A percentile compares a stretch with the other conserved stretches of the same genome.
These are phyloP conservation scores for Gymnoscopelus microlampas DNA, from an alignment of 2,797 vertebrate genomes.

Conservation along the genomic window DNA sequence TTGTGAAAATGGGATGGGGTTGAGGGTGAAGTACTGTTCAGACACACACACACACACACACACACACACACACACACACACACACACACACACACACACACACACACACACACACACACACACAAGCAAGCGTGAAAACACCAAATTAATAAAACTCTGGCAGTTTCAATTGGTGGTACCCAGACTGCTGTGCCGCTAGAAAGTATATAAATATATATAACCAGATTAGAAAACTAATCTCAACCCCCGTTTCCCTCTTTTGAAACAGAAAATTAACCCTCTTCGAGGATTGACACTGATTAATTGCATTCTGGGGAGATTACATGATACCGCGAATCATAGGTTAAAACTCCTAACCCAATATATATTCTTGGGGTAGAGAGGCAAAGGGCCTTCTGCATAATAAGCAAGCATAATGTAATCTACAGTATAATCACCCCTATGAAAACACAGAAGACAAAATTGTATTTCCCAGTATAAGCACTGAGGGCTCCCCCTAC, in stretches of 20 bases:
- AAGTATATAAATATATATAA: conserved; percentile 24
- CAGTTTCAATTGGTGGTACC: conserved; percentile 53
- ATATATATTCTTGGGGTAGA: conserved; percentile 21
- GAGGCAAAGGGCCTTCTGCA: conserved; percentile 34
- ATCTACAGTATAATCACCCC: conserved; percentile 46
- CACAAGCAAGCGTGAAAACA: conserved; percentile 1
- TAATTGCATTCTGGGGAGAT: conserved; percentile 65
- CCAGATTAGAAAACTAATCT: conserved; percentile 71
- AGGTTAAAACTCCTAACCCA: conserved; percentile 49
- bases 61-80: conserved; percentile 22
- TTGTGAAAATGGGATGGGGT: conserved; percentile 29
- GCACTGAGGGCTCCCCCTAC: conserved; percentile 75
- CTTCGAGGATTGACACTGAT: conserved; percentile 66
- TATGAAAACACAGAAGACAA: conserved; percentile 24
- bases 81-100: conserved; percentile 37
- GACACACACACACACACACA: conserved; percentile 25
- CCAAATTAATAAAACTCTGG: conserved; percentile 33
- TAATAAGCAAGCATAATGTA: conserved; percentile 41
- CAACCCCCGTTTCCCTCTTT: conserved; percentile 55
- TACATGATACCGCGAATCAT: conserved; percentile 50
- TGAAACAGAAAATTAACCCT: conserved; percentile 62
- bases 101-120: conserved; percentile 29
- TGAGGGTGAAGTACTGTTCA: conserved; percentile 34
- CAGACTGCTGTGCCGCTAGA: conserved; percentile 48
- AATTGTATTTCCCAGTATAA: conserved; percentile 27